Evolutionary conservation across 2,888 invertebrate species (phyloP).

Genomic region (Nesidiocoris tenuis): DNA sequence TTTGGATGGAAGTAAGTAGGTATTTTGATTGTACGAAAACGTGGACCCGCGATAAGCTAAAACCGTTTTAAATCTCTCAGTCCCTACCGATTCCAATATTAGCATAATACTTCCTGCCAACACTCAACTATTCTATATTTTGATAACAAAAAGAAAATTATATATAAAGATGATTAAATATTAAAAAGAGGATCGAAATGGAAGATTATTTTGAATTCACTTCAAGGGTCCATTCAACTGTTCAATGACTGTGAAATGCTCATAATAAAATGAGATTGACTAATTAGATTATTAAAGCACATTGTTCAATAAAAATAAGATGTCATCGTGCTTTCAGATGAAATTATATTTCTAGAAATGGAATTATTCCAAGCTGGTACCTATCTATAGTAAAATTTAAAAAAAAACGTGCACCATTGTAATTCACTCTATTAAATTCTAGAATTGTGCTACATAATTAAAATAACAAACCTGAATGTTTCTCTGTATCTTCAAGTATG

Average conservation of each 20-base stretch:
- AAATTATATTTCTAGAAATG: constrained; percentile 36
- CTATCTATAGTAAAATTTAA: constrained; percentile 22
- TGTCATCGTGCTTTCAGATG: constrained; percentile 36
- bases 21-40: no score
- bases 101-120: constrained; percentile 25
- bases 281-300: constrained; percentile 33
- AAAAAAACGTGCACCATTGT: constrained; percentile 27
- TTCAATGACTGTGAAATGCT: constrained; percentile 40
- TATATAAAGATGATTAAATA: constrained; percentile 19
- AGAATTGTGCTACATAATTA: constrained; percentile 20
- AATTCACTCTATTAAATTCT: constrained; percentile 24
- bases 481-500: constrained; percentile 18
- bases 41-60: no score
- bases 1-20: no score
- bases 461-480: constrained; percentile 14
- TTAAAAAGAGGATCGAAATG: constrained; percentile 30
- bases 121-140: constrained; percentile 27
- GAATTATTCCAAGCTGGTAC: constrained; percentile 24
- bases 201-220: constrained; percentile 32
- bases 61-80: no score
- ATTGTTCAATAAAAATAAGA: constrained; percentile 16
- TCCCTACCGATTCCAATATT: neutral
- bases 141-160: constrained; percentile 26
- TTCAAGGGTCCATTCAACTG: constrained; percentile 38
- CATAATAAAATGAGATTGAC: constrained; percentile 29